These are phyloP conservation scores for Conistra vaccinii DNA, from an alignment of 2,888 invertebrate genomes.

Conservation along the genomic window DNA sequence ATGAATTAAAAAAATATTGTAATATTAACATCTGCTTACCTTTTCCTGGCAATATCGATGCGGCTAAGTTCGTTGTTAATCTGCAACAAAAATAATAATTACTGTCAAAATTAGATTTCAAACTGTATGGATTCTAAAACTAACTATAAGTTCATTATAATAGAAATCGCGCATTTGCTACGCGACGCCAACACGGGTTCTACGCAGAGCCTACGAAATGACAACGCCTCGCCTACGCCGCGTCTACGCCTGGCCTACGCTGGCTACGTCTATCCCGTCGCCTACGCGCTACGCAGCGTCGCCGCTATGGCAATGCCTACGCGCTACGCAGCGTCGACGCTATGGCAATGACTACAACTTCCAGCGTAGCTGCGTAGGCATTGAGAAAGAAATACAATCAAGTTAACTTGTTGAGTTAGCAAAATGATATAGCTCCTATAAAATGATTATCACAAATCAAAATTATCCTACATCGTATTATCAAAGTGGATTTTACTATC, in stretches of 20 bases:
- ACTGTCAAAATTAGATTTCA: too few species aligned
- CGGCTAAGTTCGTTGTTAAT: conserved; percentile 14
- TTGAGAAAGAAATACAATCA: not conserved
- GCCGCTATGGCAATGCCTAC: not conserved
- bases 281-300: conserved; percentile 15
- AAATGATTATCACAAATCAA: conserved; percentile 40
- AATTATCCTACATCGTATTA: conserved; percentile 33
- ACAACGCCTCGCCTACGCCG: not conserved
- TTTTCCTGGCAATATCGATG: conserved; percentile 21
- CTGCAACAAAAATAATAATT: conserved; percentile 52
- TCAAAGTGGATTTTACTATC: conserved; percentile 30
- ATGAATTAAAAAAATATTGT: not conserved
- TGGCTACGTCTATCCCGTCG: not conserved
- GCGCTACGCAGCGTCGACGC: conserved; percentile 18
- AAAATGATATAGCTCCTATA: conserved; percentile 20
- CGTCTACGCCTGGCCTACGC: conserved; percentile 2
- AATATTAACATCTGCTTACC: conserved; percentile 39
- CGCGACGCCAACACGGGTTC: not conserved
- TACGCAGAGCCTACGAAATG: conserved; percentile 1
- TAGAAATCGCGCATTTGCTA: not conserved
- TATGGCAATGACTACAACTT: not conserved
- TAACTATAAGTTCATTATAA: not conserved
- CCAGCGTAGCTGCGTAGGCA: not conserved
- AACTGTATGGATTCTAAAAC: not conserved
- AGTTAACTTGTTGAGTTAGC: conserved; percentile 31